Evolutionary conservation across 1,140 invertebrate species (phyloP).

Genomic region (Brevipalpus yothersi): DNA sequence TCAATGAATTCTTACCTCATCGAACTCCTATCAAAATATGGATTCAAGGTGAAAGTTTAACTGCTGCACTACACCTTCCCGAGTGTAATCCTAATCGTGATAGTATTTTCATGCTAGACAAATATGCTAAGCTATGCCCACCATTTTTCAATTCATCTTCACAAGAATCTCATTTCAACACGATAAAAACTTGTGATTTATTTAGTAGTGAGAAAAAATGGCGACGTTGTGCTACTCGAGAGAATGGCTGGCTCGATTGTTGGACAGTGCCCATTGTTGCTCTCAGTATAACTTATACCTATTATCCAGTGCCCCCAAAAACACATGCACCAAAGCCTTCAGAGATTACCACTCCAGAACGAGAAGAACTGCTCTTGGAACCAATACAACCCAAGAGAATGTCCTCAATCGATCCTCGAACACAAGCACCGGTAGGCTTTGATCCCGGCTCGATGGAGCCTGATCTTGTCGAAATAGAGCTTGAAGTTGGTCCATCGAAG

Average conservation of each 20-base stretch:
- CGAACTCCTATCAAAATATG: slow-evolving; percentile 66
- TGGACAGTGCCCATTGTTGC: slow-evolving; percentile 83
- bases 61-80: slow-evolving; percentile 63
- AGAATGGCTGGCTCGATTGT: slow-evolving; percentile 67
- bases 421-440: slow-evolving; percentile 36
- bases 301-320: slow-evolving; percentile 58
- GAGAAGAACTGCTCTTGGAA: slow-evolving; percentile 68
- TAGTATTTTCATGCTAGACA: slow-evolving; percentile 55
- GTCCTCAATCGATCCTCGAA: not conserved
- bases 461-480: slow-evolving; percentile 63
- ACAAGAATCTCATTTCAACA: not conserved
- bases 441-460: slow-evolving; percentile 55
- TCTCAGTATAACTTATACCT: slow-evolving; percentile 63
- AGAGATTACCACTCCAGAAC: slow-evolving; percentile 72
- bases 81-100: slow-evolving; percentile 66
- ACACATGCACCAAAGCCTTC: slow-evolving; percentile 53
- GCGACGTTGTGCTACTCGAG: slow-evolving; percentile 42
- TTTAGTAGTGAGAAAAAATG: slow-evolving; percentile 37
- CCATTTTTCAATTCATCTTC: not conserved
- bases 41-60: slow-evolving; percentile 78
- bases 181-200: not conserved
- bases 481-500: slow-evolving; percentile 77
- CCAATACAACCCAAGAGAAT: slow-evolving; percentile 53
- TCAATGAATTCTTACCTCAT: slow-evolving; percentile 65
- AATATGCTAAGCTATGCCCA: slow-evolving; percentile 40